Evolutionary conservation across 2,888 invertebrate species (phyloP), one percentile per base, ranked within the genome.

Genomic region (Spatulosminthurus flaviceps): DNA sequence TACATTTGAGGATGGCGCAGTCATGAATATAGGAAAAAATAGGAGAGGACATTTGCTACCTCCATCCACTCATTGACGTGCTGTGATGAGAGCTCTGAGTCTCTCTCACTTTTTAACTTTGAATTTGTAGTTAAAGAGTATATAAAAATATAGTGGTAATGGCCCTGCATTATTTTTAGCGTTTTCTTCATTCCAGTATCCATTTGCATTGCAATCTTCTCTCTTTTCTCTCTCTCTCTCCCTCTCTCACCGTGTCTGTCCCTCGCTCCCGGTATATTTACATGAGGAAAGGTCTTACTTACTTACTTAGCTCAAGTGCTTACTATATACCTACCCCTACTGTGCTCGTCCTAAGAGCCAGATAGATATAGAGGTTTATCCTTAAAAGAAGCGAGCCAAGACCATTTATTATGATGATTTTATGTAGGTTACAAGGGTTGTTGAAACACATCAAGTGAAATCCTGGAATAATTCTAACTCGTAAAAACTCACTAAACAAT

Each of bases 111-210:
- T n/a, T 5, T n/a, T 51, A 51, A 13, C 9, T 51, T 51, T 51
- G 51, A 5, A 51, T 51, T 51, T 51, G 19, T 51, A 51, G 51
- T 51, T 51, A n/a, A 51, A 51, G 51, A 51, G 51, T 51, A 51
- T n/a, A 51, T 19, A 51, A 19, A 51, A 51, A 64, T 64, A 64
- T 76, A 34, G 78, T 78, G 78, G 78, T 72, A 78, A 78, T 73
- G 77, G 77, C 77, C 77, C 72, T 78, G 73, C 71, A 72, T 71
- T 78, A 72, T 78, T 78, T 72, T 78, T 78, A 78, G 78, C 28
- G 66, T 78, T 64, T 64, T 78, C 72, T 78, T 71, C 78, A 78
- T 72, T 78, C 78, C 72, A 71, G 60, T 41, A 34, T 61, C 64
- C 43, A 19, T 78, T 71, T 78, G 71, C 22, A 72, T 72, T 72